phyloP scores from a whole-genome alignment of 1,140 invertebrate genomes.

The Anastatus disparis region DNA sequence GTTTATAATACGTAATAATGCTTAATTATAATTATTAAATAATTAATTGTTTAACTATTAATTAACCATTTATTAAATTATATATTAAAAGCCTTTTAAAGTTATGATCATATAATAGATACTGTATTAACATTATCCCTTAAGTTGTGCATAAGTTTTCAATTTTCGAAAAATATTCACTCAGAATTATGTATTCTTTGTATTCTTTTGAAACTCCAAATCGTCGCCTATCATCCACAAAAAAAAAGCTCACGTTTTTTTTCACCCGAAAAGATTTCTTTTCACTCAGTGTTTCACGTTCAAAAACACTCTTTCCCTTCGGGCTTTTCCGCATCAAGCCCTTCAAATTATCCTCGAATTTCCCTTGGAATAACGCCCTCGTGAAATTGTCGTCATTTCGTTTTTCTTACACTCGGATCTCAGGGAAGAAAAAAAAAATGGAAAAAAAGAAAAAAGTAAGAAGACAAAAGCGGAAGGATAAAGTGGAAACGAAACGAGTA shows the following conservation, averaged over 20 bases:
- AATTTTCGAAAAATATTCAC: neutral
- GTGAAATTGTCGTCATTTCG: slow-evolving; percentile 24
- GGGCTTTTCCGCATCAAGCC: neutral
- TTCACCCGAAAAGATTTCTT: too few species aligned
- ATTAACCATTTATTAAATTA: too few species aligned
- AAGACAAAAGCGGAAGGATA: slow-evolving; percentile 5
- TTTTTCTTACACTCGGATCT: neutral
- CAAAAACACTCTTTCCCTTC: neutral
- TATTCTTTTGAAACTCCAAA: neutral
- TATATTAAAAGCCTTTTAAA: too few species aligned
- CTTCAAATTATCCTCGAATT: slow-evolving; percentile 24
- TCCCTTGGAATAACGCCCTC: neutral
- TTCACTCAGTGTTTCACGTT: too few species aligned
- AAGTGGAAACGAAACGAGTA: slow-evolving; percentile 2
- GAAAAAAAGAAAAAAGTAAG: neutral
- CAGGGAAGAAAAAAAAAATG: neutral
- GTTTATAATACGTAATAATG: too few species aligned
- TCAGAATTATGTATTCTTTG: neutral
- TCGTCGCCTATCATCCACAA: neutral
- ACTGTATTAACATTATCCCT: too few species aligned
- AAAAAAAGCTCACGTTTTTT: too few species aligned
- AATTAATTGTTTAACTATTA: too few species aligned
- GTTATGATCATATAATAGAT: too few species aligned
- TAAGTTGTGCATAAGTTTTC: too few species aligned
- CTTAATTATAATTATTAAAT: too few species aligned